These are phyloP conservation scores for Hemibagrus guttatus DNA, from an alignment of 2,797 vertebrate genomes.

Conservation along the genomic window DNA sequence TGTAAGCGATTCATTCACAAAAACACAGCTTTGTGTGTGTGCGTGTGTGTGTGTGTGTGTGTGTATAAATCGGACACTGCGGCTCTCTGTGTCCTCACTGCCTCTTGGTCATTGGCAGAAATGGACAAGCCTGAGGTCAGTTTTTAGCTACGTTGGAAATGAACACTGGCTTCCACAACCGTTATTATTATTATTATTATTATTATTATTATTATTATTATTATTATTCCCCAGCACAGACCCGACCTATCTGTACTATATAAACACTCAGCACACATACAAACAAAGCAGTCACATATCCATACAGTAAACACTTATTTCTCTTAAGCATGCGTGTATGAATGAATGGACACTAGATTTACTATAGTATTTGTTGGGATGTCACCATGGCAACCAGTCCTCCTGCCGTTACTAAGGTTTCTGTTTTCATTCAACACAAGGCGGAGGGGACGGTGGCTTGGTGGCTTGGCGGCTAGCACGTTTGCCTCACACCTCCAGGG, in stretches of 20 bases:
- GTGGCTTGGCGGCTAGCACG: too few species aligned
- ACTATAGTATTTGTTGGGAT: not conserved
- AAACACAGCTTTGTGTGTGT: not conserved
- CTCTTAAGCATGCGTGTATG: not conserved
- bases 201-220: not conserved
- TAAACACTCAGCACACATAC: not conserved
- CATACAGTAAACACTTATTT: not conserved
- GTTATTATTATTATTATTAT: not conserved
- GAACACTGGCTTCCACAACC: not conserved
- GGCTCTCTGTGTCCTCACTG: not conserved
- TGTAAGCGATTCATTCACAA: not conserved
- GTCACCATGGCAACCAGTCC: constrained; percentile 4
- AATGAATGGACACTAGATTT: not conserved
- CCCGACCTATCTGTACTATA: not conserved
- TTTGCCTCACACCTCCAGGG: too few species aligned
- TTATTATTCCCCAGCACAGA: not conserved
- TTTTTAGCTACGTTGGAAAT: not conserved
- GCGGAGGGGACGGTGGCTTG: too few species aligned
- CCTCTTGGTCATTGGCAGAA: not conserved
- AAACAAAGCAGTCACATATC: not conserved
- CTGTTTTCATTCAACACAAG: not conserved
- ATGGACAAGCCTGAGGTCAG: not conserved
- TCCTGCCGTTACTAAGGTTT: not conserved
- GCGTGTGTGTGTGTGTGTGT: too few species aligned
- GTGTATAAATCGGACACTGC: not conserved